Percentiles rank a stretch among this genome's conserved stretches.
Evolutionary conservation across 1,140 invertebrate species (phyloP).

Genomic region (Temnothorax longispinosus): DNA sequence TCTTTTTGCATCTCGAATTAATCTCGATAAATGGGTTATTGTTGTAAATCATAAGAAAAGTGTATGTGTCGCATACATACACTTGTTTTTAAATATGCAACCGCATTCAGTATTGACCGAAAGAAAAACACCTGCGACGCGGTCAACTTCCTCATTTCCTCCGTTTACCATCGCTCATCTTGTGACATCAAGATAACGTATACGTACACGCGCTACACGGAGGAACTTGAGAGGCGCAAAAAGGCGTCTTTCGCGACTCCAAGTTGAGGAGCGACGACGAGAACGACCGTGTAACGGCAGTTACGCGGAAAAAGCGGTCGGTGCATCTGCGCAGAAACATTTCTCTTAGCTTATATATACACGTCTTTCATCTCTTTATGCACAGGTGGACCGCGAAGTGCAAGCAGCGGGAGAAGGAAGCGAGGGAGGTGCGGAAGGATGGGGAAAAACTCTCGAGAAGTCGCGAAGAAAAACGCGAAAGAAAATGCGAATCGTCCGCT

Average conservation of each 20-base stretch:
- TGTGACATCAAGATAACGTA: slow-evolving; percentile 9
- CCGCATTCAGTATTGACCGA: not conserved
- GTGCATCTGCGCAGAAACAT: slow-evolving; percentile 54
- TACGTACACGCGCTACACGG: not conserved
- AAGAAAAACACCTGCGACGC: slow-evolving; percentile 4
- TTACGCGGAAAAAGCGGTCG: slow-evolving; percentile 45
- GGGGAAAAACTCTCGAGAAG: slow-evolving; percentile 37
- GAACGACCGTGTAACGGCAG: slow-evolving; percentile 43
- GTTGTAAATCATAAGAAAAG: not conserved
- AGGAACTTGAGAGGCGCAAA: slow-evolving; percentile 7
- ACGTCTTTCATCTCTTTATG: slow-evolving; percentile 58
- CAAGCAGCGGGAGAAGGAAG: no score
- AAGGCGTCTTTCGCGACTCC: slow-evolving; percentile 30
- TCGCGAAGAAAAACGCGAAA: slow-evolving; percentile 48
- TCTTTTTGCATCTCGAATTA: not conserved
- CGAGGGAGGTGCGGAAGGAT: not conserved
- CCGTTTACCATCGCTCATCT: not conserved
- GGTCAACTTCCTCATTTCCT: slow-evolving; percentile 25
- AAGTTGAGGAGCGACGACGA: slow-evolving; percentile 18
- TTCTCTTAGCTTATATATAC: slow-evolving; percentile 51
- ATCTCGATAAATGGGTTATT: not conserved
- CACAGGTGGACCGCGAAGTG: slow-evolving; percentile 39
- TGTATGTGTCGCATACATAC: not conserved
- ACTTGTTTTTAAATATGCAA: not conserved
- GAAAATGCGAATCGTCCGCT: slow-evolving; percentile 65